phyloP scores from a whole-genome alignment of 1,140 invertebrate genomes.

The Saccostrea echinata region DNA sequence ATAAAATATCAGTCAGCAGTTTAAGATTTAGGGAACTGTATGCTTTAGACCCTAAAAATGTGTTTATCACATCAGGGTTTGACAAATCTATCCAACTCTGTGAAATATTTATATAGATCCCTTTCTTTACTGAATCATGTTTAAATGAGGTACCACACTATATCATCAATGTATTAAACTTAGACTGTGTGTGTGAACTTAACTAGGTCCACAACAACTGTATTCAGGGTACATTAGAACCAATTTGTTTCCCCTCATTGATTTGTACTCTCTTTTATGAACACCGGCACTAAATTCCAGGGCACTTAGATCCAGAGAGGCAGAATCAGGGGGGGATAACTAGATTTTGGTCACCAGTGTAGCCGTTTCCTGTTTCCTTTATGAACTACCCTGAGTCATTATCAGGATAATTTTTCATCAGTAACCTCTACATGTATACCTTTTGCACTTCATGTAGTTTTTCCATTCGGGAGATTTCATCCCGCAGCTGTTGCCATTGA shows the following conservation, averaged over 20 bases:
- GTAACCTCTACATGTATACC: constrained; percentile 48
- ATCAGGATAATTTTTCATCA: background rate
- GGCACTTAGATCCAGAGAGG: constrained; percentile 6
- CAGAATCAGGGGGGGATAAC: constrained; percentile 16
- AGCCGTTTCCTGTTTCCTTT: background rate
- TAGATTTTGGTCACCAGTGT: background rate
- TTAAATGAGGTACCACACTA: too few species aligned
- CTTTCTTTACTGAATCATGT: background rate
- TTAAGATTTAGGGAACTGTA: background rate
- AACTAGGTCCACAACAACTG: background rate
- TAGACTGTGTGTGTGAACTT: too few species aligned
- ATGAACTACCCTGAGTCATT: background rate
- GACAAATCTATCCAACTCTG: background rate
- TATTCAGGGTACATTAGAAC: background rate
- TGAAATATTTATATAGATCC: background rate
- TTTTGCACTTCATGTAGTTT: constrained; percentile 60
- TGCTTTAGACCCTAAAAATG: background rate
- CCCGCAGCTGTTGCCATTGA: constrained; percentile 59
- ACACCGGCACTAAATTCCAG: background rate
- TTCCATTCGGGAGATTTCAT: constrained; percentile 59
- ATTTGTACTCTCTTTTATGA: background rate
- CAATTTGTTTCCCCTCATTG: background rate
- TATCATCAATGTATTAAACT: too few species aligned
- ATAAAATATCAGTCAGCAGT: background rate
- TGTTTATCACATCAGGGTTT: background rate